Percentiles rank a stretch among this genome's conserved stretches.
Evolutionary conservation across 1,140 invertebrate species (phyloP).

Genomic region (Drosophila tani): DNA sequence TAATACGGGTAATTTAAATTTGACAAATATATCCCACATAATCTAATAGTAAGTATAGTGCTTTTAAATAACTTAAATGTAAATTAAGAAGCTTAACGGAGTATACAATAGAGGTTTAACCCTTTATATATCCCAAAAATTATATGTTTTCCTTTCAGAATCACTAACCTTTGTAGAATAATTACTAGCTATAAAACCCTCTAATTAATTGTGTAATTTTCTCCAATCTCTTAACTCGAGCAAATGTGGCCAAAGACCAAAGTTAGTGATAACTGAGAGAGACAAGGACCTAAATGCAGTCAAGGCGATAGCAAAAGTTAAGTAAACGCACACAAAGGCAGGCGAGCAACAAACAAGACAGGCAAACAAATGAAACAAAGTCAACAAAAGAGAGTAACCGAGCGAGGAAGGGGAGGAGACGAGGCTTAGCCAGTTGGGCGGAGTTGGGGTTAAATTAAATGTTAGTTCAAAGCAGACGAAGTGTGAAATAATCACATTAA

Average conservation of each 20-base stretch:
- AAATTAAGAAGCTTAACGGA: too few relatives aligned
- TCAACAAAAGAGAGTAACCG: slow-evolving; percentile 35
- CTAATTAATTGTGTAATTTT: neutral
- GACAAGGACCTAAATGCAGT: slow-evolving; percentile 12
- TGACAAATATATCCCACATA: too few relatives aligned
- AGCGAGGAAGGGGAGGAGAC: neutral
- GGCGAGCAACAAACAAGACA: slow-evolving; percentile 28
- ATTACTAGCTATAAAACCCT: too few relatives aligned
- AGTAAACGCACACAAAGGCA: slow-evolving; percentile 40
- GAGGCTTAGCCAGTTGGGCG: slow-evolving; percentile 5
- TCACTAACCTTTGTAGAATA: too few relatives aligned
- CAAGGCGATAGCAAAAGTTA: slow-evolving; percentile 36
- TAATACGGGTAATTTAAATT: too few relatives aligned
- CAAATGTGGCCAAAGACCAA: neutral
- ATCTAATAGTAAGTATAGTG: too few relatives aligned
- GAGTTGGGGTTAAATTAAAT: slow-evolving; percentile 47
- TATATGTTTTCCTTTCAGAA: too few relatives aligned
- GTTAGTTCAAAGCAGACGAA: slow-evolving; percentile 71
- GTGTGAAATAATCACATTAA: slow-evolving; percentile 83
- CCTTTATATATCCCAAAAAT: too few relatives aligned
- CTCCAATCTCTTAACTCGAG: neutral
- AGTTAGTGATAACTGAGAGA: neutral
- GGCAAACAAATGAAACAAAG: slow-evolving; percentile 42
- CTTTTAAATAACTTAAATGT: too few relatives aligned
- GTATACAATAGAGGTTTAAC: too few relatives aligned